Conservation (phyloP, 2,113 vertebrate genomes). For the Irena cyanogastra region DNA sequence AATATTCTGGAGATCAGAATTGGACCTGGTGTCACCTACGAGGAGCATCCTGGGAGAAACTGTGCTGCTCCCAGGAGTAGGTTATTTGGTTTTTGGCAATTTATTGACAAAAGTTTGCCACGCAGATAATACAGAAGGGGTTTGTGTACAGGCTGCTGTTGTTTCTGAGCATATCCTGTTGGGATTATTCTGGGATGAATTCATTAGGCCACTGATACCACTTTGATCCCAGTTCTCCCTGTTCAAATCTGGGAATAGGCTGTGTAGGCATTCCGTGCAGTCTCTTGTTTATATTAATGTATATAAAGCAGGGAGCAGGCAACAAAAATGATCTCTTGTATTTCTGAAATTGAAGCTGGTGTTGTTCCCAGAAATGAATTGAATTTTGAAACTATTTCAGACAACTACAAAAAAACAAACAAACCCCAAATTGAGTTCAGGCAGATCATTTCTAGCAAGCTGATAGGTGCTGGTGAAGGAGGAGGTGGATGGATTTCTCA, state of each 20-base stretch:
- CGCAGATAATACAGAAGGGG: neutral
- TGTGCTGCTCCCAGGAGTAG: neutral
- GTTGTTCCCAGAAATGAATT: neutral
- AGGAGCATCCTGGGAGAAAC: neutral
- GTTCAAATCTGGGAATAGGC: neutral
- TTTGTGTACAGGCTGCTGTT: neutral
- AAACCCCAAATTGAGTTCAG: neutral
- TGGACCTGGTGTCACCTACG: neutral
- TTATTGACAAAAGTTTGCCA: neutral
- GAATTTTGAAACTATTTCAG: neutral
- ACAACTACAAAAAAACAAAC: neutral
- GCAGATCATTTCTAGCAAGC: neutral
- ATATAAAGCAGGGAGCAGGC: neutral
- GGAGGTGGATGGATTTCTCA: slow-evolving; percentile 8
- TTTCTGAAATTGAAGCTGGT: neutral
- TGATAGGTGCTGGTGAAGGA: neutral
- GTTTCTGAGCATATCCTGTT: neutral
- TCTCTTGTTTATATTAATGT: neutral
- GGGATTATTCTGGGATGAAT: neutral
- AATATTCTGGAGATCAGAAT: neutral
- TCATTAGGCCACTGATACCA: neutral
- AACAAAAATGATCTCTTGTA: neutral
- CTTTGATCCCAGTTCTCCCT: neutral
- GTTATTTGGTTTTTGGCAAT: neutral
- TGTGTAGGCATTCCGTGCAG: neutral